phyloP scores from a whole-genome alignment of 2,113 vertebrate genomes.

The Odontesthes bonariensis region DNA sequence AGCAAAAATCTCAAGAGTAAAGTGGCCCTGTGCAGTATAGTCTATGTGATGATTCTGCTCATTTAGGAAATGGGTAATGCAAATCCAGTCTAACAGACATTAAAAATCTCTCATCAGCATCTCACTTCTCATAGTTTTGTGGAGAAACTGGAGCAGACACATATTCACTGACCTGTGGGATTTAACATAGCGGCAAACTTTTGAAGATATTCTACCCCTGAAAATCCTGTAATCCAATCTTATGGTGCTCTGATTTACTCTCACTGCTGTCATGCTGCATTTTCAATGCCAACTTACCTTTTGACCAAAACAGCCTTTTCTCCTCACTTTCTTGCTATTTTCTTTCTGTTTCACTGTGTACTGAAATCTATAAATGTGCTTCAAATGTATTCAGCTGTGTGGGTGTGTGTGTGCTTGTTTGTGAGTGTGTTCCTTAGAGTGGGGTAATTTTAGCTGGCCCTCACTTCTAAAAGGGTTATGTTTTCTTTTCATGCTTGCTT shows the following conservation, averaged over 20 bases:
- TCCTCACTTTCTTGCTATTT: background rate
- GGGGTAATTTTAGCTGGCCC: background rate
- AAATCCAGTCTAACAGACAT: no score
- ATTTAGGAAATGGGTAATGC: no score
- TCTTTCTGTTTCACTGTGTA: background rate
- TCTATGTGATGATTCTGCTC: no score
- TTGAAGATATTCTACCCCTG: background rate
- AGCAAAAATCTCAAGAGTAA: no score
- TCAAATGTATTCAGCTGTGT: background rate
- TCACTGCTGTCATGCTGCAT: background rate
- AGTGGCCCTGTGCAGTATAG: no score
- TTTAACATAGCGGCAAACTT: background rate
- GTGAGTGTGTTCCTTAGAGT: background rate
- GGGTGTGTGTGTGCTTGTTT: background rate
- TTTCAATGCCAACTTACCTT: background rate
- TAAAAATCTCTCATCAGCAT: no score
- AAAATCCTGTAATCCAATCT: constrained; percentile 12
- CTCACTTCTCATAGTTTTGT: background rate
- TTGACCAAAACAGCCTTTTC: no score
- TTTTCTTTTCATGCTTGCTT: background rate
- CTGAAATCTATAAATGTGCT: background rate
- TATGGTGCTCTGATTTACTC: constrained; percentile 1
- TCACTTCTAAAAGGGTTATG: background rate
- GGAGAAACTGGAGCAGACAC: background rate
- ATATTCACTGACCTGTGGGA: background rate